A percentile compares a stretch with the other conserved stretches of the same genome.
phyloP scores from a whole-genome alignment of 2,797 vertebrate genomes.

The Alectoris magna region DNA sequence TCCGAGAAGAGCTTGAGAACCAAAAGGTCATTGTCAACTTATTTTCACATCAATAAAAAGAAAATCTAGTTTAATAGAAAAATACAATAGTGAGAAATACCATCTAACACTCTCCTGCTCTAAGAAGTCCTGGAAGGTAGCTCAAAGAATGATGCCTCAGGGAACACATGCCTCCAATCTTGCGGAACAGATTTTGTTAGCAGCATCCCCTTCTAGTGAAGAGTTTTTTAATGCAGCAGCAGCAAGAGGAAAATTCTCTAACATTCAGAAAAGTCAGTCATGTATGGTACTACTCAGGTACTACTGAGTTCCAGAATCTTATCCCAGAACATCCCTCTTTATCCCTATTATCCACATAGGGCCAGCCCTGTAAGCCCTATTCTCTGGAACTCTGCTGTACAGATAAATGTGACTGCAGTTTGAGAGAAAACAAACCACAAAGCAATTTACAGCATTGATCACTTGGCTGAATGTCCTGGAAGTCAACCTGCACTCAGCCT shows the following conservation, averaged over 20 bases:
- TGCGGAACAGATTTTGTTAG: not conserved
- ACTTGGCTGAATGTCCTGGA: not conserved
- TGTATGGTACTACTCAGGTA: too few species aligned
- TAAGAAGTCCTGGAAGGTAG: not conserved
- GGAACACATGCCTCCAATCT: not conserved
- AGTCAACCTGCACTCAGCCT: not conserved
- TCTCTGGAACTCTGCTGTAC: not conserved
- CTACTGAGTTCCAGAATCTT: not conserved
- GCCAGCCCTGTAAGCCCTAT: not conserved
- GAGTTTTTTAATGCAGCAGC: not conserved
- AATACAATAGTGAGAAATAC: not conserved
- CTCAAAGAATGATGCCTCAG: accelerated
- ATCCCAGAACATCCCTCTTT: not conserved
- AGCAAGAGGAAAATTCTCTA: not conserved
- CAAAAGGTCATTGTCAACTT: not conserved
- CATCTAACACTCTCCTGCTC: not conserved
- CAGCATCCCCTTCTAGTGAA: not conserved
- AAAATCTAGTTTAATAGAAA: not conserved
- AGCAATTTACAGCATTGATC: slow-evolving; percentile 3
- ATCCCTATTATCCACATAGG: not conserved
- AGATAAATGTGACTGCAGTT: not conserved
- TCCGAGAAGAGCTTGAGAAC: not conserved
- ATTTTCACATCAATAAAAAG: not conserved
- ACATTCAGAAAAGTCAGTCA: not conserved
- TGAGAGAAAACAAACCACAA: not conserved